These are phyloP conservation scores for Muscidifurax raptorellus DNA, from an alignment of 1,140 invertebrate genomes.

Conservation along the genomic window DNA sequence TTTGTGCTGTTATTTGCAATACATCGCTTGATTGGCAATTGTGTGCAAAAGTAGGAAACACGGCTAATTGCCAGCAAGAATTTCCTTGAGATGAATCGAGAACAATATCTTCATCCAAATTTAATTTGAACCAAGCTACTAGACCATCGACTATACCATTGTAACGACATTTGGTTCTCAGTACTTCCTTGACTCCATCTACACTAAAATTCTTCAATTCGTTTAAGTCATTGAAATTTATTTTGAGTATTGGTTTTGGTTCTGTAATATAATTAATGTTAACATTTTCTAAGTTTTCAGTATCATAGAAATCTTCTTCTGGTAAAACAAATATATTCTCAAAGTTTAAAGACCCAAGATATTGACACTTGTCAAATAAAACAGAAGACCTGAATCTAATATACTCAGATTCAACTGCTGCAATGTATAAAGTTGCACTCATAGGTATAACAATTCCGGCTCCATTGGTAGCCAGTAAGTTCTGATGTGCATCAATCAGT, in stretches of 20 bases:
- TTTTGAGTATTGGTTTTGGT: constrained; percentile 75
- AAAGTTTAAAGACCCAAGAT: constrained; percentile 60
- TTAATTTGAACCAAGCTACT: constrained; percentile 84
- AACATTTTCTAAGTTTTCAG: constrained; percentile 79
- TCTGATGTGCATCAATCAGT: constrained; percentile 81
- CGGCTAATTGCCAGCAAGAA: constrained; percentile 86
- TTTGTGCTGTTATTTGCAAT: constrained; percentile 62
- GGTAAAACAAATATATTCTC: constrained; percentile 58
- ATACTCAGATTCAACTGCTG: constrained; percentile 72
- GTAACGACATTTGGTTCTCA: constrained; percentile 67
- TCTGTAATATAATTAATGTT: constrained; percentile 79
- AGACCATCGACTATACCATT: constrained; percentile 80
- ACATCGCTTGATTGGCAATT: constrained; percentile 55
- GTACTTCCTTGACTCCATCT: constrained; percentile 68
- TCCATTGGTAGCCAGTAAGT: constrained; percentile 73
- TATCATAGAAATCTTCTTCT: constrained; percentile 81
- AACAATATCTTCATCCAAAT: constrained; percentile 80
- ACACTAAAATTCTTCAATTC: constrained; percentile 73
- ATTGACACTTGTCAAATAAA: constrained; percentile 54
- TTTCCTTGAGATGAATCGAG: constrained; percentile 76
- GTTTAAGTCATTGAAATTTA: constrained; percentile 81
- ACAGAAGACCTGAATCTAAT: constrained; percentile 65
- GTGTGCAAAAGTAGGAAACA: constrained; percentile 77
- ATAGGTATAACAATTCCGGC: constrained; percentile 79
- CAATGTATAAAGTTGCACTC: constrained; percentile 80